Evolutionary conservation across 1,140 invertebrate species (phyloP), one percentile per base, ranked within the genome.

Genomic region (Drosophila truncata): DNA sequence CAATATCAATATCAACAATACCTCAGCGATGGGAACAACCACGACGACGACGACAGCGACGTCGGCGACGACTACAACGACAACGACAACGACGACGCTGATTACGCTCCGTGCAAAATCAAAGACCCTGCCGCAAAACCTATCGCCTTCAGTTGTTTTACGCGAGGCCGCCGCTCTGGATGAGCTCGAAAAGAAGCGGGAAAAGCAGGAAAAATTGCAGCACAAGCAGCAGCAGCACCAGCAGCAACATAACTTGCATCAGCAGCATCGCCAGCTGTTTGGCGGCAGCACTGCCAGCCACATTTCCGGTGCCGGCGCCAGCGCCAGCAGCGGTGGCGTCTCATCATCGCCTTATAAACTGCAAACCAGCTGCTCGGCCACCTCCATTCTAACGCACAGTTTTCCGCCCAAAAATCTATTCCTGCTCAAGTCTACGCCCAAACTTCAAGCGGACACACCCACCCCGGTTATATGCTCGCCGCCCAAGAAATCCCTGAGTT

Each of bases 61-160:
- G 63, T 93, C 93, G 11, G 86, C 93, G 41, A 91, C 93, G 10
- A 31, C 49, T 0, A 70, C 62, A 3, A 54, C 72, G 0, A 75
- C 78, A 6, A 83, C 93, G 0, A 93, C 94, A 59, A 93, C 93
- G 10, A 92, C 93, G 42, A 92, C 93, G 42, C 79, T 91, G 50
- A 92, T 93, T 54, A 92, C 93, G 35, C 80, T 91, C 31, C 94
- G 93, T 74, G 94, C 94, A 61, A 95, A 95, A 87, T 93, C 94
- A 23, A 94, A 94, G 88, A 95, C 94, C 7, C 87, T 95, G 52
- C 94, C 94, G 49, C 94, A 94, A 80, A 94, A 94, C 91, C 82
- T 94, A 37, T 90, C 92, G 41, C 84, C 92, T 14, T 87, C 92
- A 75, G 72, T 90, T 65, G 82, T 66, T 8, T 35, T 91, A 49